Percentiles rank a stretch among this genome's conserved stretches.
phyloP scores from a whole-genome alignment of 30 jellyfish, hydroid and myxozoan species.

The Turritopsis dohrnii region DNA sequence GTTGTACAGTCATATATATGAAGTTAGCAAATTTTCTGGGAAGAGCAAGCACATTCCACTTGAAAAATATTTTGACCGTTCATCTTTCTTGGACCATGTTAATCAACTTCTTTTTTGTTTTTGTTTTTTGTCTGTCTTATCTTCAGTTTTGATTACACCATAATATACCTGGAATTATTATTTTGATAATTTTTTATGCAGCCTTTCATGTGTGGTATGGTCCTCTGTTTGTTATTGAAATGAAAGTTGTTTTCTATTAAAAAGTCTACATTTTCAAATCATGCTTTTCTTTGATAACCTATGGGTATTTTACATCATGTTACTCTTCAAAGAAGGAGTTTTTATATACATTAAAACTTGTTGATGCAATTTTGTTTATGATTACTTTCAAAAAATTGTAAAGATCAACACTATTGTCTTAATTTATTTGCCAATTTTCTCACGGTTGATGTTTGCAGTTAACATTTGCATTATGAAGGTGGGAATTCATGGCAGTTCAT shows the following conservation, averaged over 20 bases:
- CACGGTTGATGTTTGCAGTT: too few relatives aligned
- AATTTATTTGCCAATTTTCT: too few relatives aligned
- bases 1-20: too few relatives aligned
- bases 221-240: not conserved
- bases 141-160: not conserved
- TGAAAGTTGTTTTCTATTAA: not conserved
- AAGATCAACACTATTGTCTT: not conserved
- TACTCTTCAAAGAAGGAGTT: not conserved
- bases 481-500: too few relatives aligned
- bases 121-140: not conserved
- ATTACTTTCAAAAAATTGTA: not conserved
- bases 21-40: too few relatives aligned
- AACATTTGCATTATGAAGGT: too few relatives aligned
- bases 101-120: not conserved
- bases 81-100: too few relatives aligned
- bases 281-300: not conserved
- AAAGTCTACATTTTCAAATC: not conserved
- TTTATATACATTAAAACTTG: not conserved
- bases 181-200: not conserved
- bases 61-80: too few relatives aligned
- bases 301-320: not conserved
- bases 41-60: too few relatives aligned
- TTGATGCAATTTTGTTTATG: not conserved
- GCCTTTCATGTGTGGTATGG: not conserved
- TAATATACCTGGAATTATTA: not conserved